Percentiles rank a stretch among this genome's conserved stretches.
These are phyloP conservation scores for Hedya salicella DNA, from an alignment of 2,888 invertebrate genomes.

Conservation along the genomic window DNA sequence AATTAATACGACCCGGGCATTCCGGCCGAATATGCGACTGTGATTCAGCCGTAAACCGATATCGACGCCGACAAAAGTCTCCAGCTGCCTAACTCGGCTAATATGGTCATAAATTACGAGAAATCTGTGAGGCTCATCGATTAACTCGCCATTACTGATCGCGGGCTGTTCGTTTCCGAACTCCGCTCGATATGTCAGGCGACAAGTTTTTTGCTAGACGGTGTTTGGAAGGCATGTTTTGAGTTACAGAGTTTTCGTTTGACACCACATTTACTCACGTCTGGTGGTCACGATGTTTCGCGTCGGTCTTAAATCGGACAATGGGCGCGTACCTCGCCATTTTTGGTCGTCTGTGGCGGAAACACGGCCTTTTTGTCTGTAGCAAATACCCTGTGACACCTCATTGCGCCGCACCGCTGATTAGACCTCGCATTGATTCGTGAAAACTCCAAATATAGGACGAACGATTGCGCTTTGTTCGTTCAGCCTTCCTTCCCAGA, in stretches of 20 bases:
- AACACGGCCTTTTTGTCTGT: slow-evolving; percentile 66
- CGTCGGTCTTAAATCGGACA: slow-evolving; percentile 62
- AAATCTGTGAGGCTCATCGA: slow-evolving; percentile 74
- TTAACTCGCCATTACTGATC: slow-evolving; percentile 59
- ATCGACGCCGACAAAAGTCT: slow-evolving; percentile 77
- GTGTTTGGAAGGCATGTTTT: slow-evolving; percentile 44
- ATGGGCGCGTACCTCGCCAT: slow-evolving; percentile 65
- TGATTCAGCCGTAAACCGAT: slow-evolving; percentile 78
- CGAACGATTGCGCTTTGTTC: slow-evolving; percentile 46
- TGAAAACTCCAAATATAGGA: slow-evolving; percentile 52
- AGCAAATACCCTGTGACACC: slow-evolving; percentile 72
- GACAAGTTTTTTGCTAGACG: slow-evolving; percentile 47
- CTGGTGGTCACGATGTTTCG: slow-evolving; percentile 54
- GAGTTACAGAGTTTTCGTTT: slow-evolving; percentile 50
- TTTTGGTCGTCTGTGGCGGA: slow-evolving; percentile 68
- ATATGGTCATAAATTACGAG: slow-evolving; percentile 83
- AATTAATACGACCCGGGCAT: slow-evolving; percentile 83
- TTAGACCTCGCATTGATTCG: slow-evolving; percentile 52
- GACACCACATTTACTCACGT: slow-evolving; percentile 68
- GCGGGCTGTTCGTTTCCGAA: slow-evolving; percentile 30
- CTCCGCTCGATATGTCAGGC: slow-evolving; percentile 32
- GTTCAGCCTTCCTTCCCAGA: slow-evolving; percentile 43
- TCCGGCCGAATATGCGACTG: slow-evolving; percentile 77
- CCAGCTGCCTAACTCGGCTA: slow-evolving; percentile 77
- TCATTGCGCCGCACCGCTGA: slow-evolving; percentile 55